Percentiles rank a stretch among this genome's conserved stretches.
Conservation (phyloP, 30 jellyfish, hydroid and myxozoan genomes). For the Mastigias papua region DNA sequence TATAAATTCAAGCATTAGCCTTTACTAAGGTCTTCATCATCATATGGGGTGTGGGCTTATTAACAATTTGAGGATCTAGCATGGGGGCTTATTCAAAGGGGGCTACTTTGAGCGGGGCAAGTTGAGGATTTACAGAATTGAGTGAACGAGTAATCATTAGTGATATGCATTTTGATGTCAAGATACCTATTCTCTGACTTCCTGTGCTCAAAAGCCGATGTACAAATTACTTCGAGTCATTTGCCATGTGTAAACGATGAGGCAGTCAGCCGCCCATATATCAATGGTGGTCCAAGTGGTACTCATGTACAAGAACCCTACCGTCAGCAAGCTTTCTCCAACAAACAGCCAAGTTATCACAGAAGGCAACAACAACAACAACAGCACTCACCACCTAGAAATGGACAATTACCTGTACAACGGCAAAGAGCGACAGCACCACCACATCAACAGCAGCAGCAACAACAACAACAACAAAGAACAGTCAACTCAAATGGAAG, state of each 20-base stretch:
- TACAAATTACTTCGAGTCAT: constrained; percentile 54
- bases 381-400: constrained; percentile 19
- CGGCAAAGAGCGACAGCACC: constrained; percentile 40
- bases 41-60: too few species aligned
- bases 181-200: constrained; percentile 67
- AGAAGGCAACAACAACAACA: constrained; percentile 3
- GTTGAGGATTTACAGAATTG: too few species aligned
- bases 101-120: too few species aligned
- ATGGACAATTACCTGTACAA: constrained; percentile 17
- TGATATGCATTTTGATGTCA: neutral
- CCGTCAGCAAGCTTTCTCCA: neutral
- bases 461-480: constrained; percentile 19
- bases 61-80: too few species aligned
- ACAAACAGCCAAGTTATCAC: neutral
- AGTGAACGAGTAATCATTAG: too few species aligned
- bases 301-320: neutral
- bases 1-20: too few species aligned
- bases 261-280: neutral
- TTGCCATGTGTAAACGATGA: constrained; percentile 42
- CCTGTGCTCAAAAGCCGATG: constrained; percentile 66
- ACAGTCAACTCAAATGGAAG: neutral
- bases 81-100: too few species aligned
- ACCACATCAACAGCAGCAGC: constrained; percentile 38
- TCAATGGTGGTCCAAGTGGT: neutral
- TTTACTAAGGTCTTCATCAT: too few species aligned